A percentile compares a stretch with the other conserved stretches of the same genome.
Evolutionary conservation across 2,888 invertebrate genomes (phyloP).

Genomic region (Onthophagus sagittarius): DNA sequence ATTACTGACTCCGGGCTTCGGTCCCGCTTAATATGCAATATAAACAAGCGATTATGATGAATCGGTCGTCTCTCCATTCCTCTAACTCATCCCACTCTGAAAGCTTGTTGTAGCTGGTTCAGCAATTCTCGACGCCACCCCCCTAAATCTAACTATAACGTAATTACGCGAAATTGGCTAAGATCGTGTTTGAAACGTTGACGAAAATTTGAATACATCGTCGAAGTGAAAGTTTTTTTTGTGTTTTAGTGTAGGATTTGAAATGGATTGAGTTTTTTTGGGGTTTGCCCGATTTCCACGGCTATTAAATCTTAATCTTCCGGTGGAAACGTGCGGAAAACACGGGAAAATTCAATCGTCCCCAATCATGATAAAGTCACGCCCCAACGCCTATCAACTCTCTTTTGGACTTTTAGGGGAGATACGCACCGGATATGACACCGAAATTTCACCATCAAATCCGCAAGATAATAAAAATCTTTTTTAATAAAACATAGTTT

Average conservation of each 20-base stretch:
- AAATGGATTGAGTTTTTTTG: neutral
- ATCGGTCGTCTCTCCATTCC: constrained; percentile 19
- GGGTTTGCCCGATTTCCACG: constrained; percentile 12
- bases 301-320: constrained; percentile 35
- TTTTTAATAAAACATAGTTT: no score
- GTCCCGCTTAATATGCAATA: constrained; percentile 27
- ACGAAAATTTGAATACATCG: neutral
- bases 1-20: constrained; percentile 22
- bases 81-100: neutral
- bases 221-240: no score
- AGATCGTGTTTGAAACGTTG: neutral
- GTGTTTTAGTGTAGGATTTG: neutral
- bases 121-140: neutral
- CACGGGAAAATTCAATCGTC: constrained; percentile 43
- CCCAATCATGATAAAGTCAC: constrained; percentile 15
- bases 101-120: neutral
- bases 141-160: neutral
- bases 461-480: no score
- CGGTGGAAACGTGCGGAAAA: constrained; percentile 44
- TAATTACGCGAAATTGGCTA: neutral
- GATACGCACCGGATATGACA: neutral
- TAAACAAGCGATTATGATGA: constrained; percentile 31
- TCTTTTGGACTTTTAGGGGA: neutral
- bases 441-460: neutral
- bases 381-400: constrained; percentile 31